A percentile compares a stretch with the other conserved stretches of the same genome.
These are phyloP conservation scores for Ichneumoninae sp. DNA, from an alignment of 2,888 invertebrate genomes.

Conservation along the genomic window DNA sequence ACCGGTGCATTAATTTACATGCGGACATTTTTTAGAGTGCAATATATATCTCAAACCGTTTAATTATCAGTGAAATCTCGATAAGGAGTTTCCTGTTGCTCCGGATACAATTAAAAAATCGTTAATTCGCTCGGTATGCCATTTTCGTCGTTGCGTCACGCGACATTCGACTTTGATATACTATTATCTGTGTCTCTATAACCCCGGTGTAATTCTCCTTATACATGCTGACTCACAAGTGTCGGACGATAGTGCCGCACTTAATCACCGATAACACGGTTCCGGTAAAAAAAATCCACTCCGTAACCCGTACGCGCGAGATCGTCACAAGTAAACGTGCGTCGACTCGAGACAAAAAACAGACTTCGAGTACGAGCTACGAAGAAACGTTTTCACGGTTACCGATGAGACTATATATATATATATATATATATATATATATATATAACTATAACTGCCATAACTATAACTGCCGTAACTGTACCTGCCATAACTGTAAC, in stretches of 20 bases:
- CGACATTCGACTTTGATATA: slow-evolving; percentile 58
- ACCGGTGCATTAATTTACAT: no score
- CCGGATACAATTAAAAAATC: neutral
- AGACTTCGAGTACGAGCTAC: no score
- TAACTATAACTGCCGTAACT: no score
- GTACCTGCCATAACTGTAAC: no score
- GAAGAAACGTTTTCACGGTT: no score
- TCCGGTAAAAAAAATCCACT: neutral
- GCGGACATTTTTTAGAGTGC: no score
- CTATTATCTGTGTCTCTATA: slow-evolving; percentile 41
- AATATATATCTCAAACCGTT: neutral
- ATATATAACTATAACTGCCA: no score
- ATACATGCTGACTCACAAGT: neutral
- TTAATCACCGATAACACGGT: neutral
- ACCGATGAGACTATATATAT: no score
- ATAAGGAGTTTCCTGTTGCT: neutral
- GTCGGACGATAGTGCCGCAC: neutral
- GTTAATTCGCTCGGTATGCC: neutral
- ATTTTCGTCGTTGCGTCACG: slow-evolving; percentile 1
- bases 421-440: no score
- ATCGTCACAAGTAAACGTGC: no score
- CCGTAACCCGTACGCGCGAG: neutral
- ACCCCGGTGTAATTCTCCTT: neutral
- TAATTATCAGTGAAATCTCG: neutral
- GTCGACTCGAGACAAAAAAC: no score